Conservation (phyloP, 2,113 vertebrate genomes). For the Eulemur macaco region DNA sequence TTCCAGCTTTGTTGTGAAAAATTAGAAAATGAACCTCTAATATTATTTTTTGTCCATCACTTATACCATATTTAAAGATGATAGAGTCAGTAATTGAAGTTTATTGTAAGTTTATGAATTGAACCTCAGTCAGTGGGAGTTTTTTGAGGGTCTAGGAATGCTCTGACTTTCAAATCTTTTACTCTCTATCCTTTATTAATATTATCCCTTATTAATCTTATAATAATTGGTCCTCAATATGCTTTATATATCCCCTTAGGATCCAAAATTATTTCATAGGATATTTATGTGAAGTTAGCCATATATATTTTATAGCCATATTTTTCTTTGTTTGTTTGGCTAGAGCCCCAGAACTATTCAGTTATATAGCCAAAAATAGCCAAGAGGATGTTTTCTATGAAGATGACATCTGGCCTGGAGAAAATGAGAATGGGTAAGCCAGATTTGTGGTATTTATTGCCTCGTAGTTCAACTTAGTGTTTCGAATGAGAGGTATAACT, state of each 20-base stretch:
- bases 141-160: background rate
- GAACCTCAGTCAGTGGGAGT: background rate
- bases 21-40: conserved; percentile 33
- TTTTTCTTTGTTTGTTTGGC: conserved; percentile 57
- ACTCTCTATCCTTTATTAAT: background rate
- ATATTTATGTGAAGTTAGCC: conserved; percentile 33
- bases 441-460: background rate
- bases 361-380: conserved; percentile 91
- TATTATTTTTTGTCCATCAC: conserved; percentile 14
- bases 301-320: background rate
- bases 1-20: conserved; percentile 27
- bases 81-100: background rate
- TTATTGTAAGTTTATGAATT: conserved; percentile 11
- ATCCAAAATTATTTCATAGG: background rate
- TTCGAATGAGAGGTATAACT: background rate
- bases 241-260: background rate
- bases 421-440: conserved; percentile 93
- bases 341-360: conserved; percentile 95
- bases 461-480: background rate
- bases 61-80: background rate
- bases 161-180: background rate
- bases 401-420: conserved; percentile 96
- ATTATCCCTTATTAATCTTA: background rate
- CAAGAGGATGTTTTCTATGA: conserved; percentile 98
- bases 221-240: background rate